Percentiles rank a stretch among this genome's conserved stretches.
phyloP scores from a whole-genome alignment of 1,140 invertebrate species.

The Lasioglossum baleicum region DNA sequence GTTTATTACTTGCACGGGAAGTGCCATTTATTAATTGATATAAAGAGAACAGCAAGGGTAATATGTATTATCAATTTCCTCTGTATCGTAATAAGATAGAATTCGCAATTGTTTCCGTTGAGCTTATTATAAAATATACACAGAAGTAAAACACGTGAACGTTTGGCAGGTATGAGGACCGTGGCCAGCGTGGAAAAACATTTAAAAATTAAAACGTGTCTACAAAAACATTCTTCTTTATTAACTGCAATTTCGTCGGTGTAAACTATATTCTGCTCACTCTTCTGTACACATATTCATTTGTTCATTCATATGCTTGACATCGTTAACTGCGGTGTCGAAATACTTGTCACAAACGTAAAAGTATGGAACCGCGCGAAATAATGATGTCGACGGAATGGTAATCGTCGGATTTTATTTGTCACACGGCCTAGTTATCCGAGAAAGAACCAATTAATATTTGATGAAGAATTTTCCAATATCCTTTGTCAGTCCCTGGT shows the following conservation, averaged over 20 bases:
- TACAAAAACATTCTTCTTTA: slow-evolving; percentile 3
- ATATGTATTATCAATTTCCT: too few species aligned
- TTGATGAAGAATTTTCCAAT: not conserved
- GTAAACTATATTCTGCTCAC: not conserved
- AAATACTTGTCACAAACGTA: not conserved
- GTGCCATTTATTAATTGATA: too few species aligned
- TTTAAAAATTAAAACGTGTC: not conserved
- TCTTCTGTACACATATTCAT: not conserved
- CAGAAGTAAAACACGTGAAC: not conserved
- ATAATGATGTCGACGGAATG: not conserved
- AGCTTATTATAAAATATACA: not conserved
- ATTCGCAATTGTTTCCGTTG: not conserved
- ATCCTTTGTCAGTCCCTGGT: not conserved
- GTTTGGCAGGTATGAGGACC: not conserved
- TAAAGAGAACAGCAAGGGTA: too few species aligned
- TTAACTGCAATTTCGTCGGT: not conserved
- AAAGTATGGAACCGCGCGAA: not conserved
- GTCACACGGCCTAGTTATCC: not conserved
- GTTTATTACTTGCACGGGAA: too few species aligned
- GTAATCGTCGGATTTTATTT: not conserved
- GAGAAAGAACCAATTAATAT: not conserved
- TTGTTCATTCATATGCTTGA: not conserved
- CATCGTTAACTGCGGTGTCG: not conserved
- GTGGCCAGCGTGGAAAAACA: not conserved
- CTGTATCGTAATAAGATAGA: not conserved